phyloP scores from a whole-genome alignment of 2,113 vertebrate genomes.

The Lamprologus ornatipinnis region DNA sequence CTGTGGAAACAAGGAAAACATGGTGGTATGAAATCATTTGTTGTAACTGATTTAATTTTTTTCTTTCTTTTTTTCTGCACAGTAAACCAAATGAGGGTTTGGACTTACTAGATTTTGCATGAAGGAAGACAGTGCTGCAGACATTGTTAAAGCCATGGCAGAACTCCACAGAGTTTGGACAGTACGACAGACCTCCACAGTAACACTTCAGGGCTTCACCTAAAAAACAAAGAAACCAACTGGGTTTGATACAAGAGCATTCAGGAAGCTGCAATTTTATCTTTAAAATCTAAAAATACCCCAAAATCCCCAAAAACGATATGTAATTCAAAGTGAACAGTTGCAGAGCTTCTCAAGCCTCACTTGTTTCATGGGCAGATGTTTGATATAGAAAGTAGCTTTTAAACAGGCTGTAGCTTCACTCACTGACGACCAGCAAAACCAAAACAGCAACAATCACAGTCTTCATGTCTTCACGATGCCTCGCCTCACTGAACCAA shows the following conservation, averaged over 20 bases:
- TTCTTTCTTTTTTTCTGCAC: neutral
- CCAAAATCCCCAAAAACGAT: accelerated
- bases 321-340: neutral
- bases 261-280: neutral
- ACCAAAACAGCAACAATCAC: no score
- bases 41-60: neutral
- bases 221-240: neutral
- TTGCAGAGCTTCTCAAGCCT: neutral
- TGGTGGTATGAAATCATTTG: neutral
- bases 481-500: no score
- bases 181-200: neutral
- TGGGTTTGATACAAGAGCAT: neutral
- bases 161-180: neutral
- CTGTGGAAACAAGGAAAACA: neutral
- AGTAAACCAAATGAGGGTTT: neutral
- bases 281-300: neutral
- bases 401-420: neutral
- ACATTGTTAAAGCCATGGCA: neutral
- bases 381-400: neutral
- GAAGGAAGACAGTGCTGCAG: neutral
- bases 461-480: no score
- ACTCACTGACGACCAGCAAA: no score
- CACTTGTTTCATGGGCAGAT: neutral
- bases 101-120: neutral
- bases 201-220: neutral